phyloP scores from a whole-genome alignment of 1,140 invertebrate species.

The Caenorhabditis latens region DNA sequence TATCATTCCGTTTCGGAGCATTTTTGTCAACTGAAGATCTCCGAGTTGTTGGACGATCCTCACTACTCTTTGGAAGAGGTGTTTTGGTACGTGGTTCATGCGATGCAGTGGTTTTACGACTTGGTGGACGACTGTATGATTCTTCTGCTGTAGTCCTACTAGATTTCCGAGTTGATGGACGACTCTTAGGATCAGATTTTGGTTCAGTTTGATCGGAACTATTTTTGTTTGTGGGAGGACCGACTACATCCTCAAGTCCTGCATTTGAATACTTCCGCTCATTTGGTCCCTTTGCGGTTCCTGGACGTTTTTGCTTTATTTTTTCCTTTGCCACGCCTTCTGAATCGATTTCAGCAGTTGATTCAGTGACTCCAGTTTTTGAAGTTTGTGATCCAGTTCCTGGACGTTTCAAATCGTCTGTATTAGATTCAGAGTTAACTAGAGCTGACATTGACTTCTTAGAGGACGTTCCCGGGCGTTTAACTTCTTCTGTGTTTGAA shows the following conservation, averaged over 20 bases:
- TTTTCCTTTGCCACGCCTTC: neutral
- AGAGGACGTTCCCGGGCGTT: neutral
- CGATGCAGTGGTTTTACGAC: neutral
- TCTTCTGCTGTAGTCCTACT: neutral
- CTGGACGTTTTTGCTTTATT: constrained; percentile 4
- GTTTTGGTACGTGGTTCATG: constrained; percentile 32
- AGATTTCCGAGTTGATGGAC: neutral
- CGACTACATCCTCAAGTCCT: neutral
- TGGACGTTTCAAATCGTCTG: constrained; percentile 8
- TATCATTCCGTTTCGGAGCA: constrained; percentile 25
- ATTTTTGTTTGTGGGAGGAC: neutral
- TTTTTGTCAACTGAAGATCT: constrained; percentile 40
- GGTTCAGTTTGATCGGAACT: neutral
- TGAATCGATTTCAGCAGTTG: neutral
- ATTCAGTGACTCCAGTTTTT: neutral
- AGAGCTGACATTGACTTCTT: neutral
- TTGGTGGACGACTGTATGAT: neutral
- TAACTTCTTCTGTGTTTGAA: neutral
- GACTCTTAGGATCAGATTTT: neutral
- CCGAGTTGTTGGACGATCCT: neutral
- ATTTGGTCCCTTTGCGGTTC: constrained; percentile 13
- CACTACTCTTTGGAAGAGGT: neutral
- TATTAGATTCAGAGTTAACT: neutral
- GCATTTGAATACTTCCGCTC: constrained; percentile 42
- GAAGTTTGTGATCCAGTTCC: constrained; percentile 7